Conservation (phyloP, 1,140 invertebrate species). For the Procambarus clarkii region DNA sequence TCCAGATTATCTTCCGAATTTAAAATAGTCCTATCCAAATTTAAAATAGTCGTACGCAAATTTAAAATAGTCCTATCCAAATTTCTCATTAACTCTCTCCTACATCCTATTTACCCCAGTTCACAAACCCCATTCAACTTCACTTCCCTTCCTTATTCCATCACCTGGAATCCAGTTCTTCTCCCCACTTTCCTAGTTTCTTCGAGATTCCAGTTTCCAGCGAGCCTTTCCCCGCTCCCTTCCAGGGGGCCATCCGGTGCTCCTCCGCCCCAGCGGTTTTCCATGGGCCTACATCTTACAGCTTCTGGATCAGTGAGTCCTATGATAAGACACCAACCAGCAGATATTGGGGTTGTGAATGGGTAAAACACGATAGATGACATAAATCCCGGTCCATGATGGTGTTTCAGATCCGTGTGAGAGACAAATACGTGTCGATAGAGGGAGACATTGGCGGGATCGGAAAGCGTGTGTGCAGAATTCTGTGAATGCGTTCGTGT, state of each 20-base stretch:
- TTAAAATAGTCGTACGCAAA: too few species aligned
- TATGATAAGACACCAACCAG: background rate
- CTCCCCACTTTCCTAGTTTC: too few species aligned
- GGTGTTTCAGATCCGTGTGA: background rate
- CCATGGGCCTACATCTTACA: background rate
- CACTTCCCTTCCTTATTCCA: too few species aligned
- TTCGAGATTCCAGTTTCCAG: too few species aligned
- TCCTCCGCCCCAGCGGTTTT: background rate
- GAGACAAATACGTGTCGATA: background rate
- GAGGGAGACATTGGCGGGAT: background rate
- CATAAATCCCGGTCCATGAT: background rate
- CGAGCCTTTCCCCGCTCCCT: background rate
- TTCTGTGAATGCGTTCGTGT: background rate
- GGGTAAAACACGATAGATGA: background rate
- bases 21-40: too few species aligned
- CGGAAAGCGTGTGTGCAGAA: background rate
- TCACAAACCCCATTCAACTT: too few species aligned
- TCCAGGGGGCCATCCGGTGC: background rate
- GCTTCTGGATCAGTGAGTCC: background rate
- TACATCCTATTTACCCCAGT: too few species aligned
- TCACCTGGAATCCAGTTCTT: too few species aligned
- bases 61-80: too few species aligned
- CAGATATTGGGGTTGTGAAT: slow-evolving; percentile 1
- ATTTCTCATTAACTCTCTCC: too few species aligned
- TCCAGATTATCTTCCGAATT: too few species aligned